Base-by-base conservation (phyloP, 2,888 invertebrate species). In the Athalia circularis region DNA sequence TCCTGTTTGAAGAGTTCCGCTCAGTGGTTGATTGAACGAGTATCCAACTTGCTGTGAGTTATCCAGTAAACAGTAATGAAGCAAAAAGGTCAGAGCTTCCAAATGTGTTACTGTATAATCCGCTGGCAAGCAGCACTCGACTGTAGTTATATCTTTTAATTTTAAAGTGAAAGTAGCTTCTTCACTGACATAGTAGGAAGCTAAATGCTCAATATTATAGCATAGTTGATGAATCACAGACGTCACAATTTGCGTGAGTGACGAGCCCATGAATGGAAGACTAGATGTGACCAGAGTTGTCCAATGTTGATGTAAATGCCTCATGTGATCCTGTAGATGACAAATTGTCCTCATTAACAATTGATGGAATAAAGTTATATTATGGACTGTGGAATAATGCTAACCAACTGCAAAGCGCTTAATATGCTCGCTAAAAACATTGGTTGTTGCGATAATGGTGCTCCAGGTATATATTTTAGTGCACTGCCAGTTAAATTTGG, bases 231-330 rank as follows among this genome's bases (percentile, higher is more conserved):
- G 95, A 62, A 96, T 94, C 0, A 96, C 95, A 82, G 94, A 94
- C 67, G 96, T 94, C 0, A 95, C 94, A 77, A 96, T 94, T 83
- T 95, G 94, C 29, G 96, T 94, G 11, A 97, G 91, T 8, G 95
- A 94, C 65, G 94, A 93, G 61, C 94, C 95, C 88, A 96, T 94
- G 88, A 95, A 96, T 8, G 96, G 97, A 59, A 97, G 91, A 77
- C 96, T 94, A 45, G 95, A 94, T 0, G 96, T 95, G 7, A 97
- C 94, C 89, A 97, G 92, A 80, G 95, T 94, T 52, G 96, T 93
- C 96, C 97, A 97, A 85, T 95, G 95, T 81, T 94, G 94, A 88
- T 97, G 97, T 81, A 96, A 89, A 85, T 95, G 94, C 67, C 94
- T 92, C 90, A 94, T 92, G 80, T 94, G 94, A 79, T 93, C 93